These are phyloP conservation scores for Pammene aurita DNA, from an alignment of 2,888 invertebrate species.

Conservation along the genomic window DNA sequence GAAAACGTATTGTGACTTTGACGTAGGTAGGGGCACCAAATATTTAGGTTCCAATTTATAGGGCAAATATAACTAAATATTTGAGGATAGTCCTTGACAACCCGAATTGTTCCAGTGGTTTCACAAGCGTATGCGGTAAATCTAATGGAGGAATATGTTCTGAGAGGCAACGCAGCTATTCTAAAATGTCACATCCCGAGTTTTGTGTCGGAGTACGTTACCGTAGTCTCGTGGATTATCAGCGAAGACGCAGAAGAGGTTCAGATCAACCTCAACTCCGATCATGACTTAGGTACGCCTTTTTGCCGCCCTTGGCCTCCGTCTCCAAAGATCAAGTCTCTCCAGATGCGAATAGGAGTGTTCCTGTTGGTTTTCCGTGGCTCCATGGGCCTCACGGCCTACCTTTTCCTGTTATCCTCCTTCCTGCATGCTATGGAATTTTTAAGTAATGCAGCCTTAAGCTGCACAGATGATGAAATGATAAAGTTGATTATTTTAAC, in stretches of 20 bases:
- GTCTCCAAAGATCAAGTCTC: conserved; percentile 34
- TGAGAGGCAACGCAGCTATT: conserved; percentile 95
- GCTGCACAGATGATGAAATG: conserved; percentile 55
- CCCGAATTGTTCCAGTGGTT: conserved; percentile 88
- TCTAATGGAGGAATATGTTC: conserved; percentile 96
- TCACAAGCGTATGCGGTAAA: conserved; percentile 95
- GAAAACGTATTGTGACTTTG: not conserved
- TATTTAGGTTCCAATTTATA: not conserved
- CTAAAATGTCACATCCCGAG: conserved; percentile 97
- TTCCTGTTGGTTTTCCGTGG: conserved; percentile 62
- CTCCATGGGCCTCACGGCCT: conserved; percentile 85
- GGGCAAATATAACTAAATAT: not conserved
- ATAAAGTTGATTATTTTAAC: not conserved
- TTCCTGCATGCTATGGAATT: conserved; percentile 80
- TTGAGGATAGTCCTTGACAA: conserved; percentile 39
- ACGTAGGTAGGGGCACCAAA: not conserved
- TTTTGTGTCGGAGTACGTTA: conserved; percentile 95
- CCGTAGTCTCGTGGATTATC: conserved; percentile 93
- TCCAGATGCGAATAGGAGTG: conserved; percentile 53
- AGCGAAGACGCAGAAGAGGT: conserved; percentile 84
- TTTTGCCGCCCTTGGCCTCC: conserved; percentile 42
- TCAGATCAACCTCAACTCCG: conserved; percentile 75
- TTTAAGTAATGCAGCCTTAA: conserved; percentile 77
- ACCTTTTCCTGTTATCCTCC: conserved; percentile 79
- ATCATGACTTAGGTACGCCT: conserved; percentile 65